Base-by-base conservation (phyloP, 2,797 vertebrate species). In the Tauraco hartlaubi region DNA sequence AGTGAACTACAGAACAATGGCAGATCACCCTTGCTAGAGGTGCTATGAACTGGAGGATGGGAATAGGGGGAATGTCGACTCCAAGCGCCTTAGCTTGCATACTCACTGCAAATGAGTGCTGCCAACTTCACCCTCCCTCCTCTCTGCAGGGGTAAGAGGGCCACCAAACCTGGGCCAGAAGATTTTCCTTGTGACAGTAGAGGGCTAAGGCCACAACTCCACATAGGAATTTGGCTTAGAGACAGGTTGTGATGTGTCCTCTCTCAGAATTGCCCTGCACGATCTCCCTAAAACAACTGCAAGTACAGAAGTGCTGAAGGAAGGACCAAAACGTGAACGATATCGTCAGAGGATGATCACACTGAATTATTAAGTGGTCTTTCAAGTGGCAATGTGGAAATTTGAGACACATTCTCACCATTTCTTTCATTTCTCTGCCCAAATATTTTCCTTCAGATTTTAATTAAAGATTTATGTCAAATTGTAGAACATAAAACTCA, bases 21-120 rank as follows among this genome's bases (percentile, higher is more conserved):
- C 21, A 16, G 75, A 35, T 62, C 29, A 59, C n/a, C 21, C 18
- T 64, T 78, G 28, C 16, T 31, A 35, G 43, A 9, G 37, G 10
- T 31, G 69, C 3, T 74, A 19, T 12, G 56, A 72, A 19, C 1
- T 62, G 58, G 41, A 39, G 83, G 62, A 73, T 2, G 8, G 37
- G 31, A 43, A 59, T 1, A 31, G 46, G 21, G 12, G 12, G 6
- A 49, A 13, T 12, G 12, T 19, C 2, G 5, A 9, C 19, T 54
- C 1, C 0, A 2, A 62, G 43, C 35, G 11, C 44, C 7, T 15
- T 39, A 37, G 6, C 13, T 52, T 72, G 9, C 22, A 25, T 23
- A 7, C 16, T 59, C 48, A 48, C 12, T 68, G n/a, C 29, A 69
- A 71, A 41, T 0, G 43, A 59, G 25, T 10, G 21, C 3, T 21